Percentiles rank a stretch among this genome's conserved stretches.
These are phyloP conservation scores for Candidula unifasciata DNA, from an alignment of 2,888 invertebrate genomes.

Conservation along the genomic window DNA sequence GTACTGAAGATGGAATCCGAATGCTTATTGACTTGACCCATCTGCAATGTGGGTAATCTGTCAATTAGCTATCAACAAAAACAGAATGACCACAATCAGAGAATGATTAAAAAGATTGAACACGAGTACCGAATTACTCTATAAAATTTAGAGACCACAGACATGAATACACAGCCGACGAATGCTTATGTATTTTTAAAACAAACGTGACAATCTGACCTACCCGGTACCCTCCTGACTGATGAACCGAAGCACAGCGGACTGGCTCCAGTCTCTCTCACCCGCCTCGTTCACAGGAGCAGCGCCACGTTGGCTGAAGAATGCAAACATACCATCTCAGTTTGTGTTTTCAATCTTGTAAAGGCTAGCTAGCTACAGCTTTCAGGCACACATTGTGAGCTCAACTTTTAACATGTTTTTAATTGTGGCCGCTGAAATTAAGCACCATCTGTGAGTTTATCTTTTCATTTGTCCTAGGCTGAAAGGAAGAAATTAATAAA, in stretches of 20 bases:
- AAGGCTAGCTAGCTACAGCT: too few species aligned
- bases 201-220: neutral
- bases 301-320: conserved; percentile 32
- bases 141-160: neutral
- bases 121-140: neutral
- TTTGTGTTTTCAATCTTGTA: neutral
- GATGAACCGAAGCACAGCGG: conserved; percentile 65
- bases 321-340: neutral
- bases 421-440: too few species aligned
- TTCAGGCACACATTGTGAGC: too few species aligned
- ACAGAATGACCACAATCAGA: neutral
- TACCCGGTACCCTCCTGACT: conserved; percentile 57
- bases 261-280: conserved; percentile 66
- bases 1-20: too few species aligned
- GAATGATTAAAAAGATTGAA: neutral
- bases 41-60: too few species aligned
- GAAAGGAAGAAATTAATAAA: too few species aligned
- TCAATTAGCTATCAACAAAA: neutral
- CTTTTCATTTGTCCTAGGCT: too few species aligned
- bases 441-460: too few species aligned
- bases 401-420: too few species aligned
- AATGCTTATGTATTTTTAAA: neutral
- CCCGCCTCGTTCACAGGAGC: conserved; percentile 50
- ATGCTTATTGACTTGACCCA: too few species aligned
- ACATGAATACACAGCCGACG: too few species aligned